Conservation (phyloP, 30 jellyfish, hydroid and myxozoan species). For the Sanderia malayensis region DNA sequence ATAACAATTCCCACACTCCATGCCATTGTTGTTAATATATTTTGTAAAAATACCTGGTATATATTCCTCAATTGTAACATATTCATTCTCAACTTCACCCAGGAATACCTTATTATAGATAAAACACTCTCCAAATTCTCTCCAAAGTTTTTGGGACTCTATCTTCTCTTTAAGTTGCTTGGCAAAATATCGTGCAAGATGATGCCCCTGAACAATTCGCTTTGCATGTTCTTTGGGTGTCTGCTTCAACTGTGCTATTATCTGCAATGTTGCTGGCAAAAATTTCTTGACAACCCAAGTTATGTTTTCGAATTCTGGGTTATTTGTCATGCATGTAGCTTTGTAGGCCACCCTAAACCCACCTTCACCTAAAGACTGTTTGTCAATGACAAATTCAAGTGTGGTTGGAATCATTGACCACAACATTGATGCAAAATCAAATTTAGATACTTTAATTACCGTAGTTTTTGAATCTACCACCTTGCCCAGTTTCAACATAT, state of each 20-base stretch:
- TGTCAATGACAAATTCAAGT: not conserved
- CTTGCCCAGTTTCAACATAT: conserved; percentile 1
- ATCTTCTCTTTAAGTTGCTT: not conserved
- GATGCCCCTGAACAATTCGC: conserved; percentile 3
- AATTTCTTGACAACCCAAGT: conserved; percentile 1
- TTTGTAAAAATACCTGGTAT: conserved; percentile 3
- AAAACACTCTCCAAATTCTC: not conserved
- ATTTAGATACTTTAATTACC: not conserved
- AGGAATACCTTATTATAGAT: not conserved
- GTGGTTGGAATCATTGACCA: conserved; percentile 4
- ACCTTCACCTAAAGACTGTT: not conserved
- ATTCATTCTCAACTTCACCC: too few relatives aligned
- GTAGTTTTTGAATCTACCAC: not conserved
- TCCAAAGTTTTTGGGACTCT: not conserved
- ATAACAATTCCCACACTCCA: not conserved
- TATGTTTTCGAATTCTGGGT: not conserved
- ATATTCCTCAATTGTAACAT: conserved; percentile 10
- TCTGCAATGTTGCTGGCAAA: not conserved
- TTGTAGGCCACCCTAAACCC: conserved; percentile 6
- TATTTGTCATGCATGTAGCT: conserved; percentile 2
- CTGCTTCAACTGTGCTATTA: conserved; percentile 1
- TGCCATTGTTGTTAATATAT: conserved; percentile 31
- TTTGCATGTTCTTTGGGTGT: conserved; percentile 3
- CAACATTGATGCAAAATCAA: not conserved
- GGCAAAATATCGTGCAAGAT: not conserved